Evolutionary conservation across 2,113 vertebrate species (phyloP).

Genomic region (Myxocyprinus asiaticus): DNA sequence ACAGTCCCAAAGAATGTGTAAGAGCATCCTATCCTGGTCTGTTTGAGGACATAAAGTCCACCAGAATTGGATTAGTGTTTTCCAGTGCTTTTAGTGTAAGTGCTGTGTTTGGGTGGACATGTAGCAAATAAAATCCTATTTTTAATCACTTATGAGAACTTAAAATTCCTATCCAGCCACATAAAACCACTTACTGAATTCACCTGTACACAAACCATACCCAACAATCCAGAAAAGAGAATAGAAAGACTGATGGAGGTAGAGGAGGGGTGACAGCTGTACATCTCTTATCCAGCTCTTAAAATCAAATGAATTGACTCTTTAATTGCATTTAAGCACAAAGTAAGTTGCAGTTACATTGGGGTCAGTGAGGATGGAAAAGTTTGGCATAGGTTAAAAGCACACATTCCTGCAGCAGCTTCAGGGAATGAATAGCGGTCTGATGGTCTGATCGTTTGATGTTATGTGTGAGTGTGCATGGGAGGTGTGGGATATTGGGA

Average conservation of each 20-base stretch:
- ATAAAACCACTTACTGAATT: slow-evolving; percentile 31
- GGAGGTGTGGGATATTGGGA: not conserved
- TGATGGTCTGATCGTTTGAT: slow-evolving; percentile 7
- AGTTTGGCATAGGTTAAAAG: slow-evolving; percentile 24
- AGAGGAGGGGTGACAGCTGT: not conserved
- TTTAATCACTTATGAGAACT: slow-evolving; percentile 37
- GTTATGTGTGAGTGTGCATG: not conserved
- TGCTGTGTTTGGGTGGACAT: slow-evolving; percentile 14
- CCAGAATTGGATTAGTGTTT: slow-evolving; percentile 23
- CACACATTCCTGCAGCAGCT: not conserved
- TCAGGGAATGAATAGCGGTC: not conserved
- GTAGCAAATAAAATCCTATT: slow-evolving; percentile 34
- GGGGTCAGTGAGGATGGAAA: slow-evolving; percentile 27
- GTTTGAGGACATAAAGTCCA: slow-evolving; percentile 11
- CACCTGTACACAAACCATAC: slow-evolving; percentile 4
- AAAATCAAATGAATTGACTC: slow-evolving; percentile 5
- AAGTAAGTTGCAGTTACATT: not conserved
- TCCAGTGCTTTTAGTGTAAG: slow-evolving; percentile 35
- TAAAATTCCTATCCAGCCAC: slow-evolving; percentile 35
- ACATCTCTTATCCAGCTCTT: not conserved
- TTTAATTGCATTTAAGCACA: slow-evolving; percentile 4
- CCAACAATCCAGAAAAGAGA: slow-evolving; percentile 1
- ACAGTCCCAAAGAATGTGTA: slow-evolving; percentile 5
- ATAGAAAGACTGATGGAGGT: not conserved
- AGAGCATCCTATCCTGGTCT: not conserved